phyloP scores from a whole-genome alignment of 1,140 invertebrate genomes.

The Bombus superbus region DNA sequence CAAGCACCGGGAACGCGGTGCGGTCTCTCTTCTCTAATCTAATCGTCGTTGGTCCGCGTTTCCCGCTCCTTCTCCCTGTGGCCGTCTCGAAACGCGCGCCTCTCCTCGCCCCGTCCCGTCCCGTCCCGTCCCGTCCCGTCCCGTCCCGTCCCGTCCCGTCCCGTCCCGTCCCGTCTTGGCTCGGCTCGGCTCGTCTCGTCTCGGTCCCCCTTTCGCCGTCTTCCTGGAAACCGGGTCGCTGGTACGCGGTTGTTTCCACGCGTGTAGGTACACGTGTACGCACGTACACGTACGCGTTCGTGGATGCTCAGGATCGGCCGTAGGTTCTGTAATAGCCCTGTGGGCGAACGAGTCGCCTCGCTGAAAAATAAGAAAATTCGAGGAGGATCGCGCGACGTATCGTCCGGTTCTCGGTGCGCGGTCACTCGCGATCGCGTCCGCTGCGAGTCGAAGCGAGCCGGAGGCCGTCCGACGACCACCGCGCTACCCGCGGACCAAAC shows the following conservation, averaged over 20 bases:
- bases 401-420: slow-evolving; percentile 12
- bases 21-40: slow-evolving; percentile 70
- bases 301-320: slow-evolving; percentile 60
- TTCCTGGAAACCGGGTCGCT: slow-evolving; percentile 77
- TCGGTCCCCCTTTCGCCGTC: slow-evolving; percentile 57
- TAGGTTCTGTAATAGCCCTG: slow-evolving; percentile 64
- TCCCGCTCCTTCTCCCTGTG: slow-evolving; percentile 17
- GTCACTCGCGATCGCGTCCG: not conserved
- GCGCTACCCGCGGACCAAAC: too few relatives aligned
- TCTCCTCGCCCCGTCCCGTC: not conserved
- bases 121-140: not conserved
- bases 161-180: not conserved
- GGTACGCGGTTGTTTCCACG: slow-evolving; percentile 41
- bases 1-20: not conserved
- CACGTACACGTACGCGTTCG: slow-evolving; percentile 45
- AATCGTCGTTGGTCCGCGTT: slow-evolving; percentile 74
- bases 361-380: slow-evolving; percentile 60
- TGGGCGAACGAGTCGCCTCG: slow-evolving; percentile 72
- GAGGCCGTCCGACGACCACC: too few relatives aligned
- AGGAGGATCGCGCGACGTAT: slow-evolving; percentile 33
- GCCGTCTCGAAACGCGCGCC: not conserved
- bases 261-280: slow-evolving; percentile 52
- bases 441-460: not conserved
- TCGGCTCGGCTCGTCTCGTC: slow-evolving; percentile 35
- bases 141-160: not conserved